Evolutionary conservation across 2,797 vertebrate genomes (phyloP).

Genomic region (Lagocephalus sceleratus): DNA sequence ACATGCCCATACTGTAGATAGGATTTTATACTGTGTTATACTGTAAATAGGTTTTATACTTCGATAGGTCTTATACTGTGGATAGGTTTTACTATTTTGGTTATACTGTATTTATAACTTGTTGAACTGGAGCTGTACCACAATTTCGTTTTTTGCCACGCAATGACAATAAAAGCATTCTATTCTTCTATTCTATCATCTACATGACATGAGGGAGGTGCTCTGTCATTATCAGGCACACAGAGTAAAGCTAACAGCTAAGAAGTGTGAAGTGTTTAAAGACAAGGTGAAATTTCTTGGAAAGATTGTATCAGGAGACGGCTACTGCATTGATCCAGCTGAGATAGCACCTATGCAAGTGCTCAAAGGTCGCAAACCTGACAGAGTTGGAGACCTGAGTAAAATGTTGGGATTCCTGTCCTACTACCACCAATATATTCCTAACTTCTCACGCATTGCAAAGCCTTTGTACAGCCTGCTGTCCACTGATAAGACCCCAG

Average conservation of each 20-base stretch:
- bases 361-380: neutral
- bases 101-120: no score
- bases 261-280: conserved; percentile 1
- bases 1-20: no score
- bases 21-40: no score
- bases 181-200: conserved; percentile 34
- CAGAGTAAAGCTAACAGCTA: neutral
- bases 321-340: neutral
- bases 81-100: no score
- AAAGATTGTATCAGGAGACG: neutral
- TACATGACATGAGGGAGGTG: conserved; percentile 6
- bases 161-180: no score
- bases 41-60: no score
- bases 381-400: neutral
- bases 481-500: neutral
- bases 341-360: neutral
- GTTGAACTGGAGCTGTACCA: no score
- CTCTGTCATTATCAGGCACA: conserved; percentile 1
- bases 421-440: neutral
- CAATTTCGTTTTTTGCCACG: no score
- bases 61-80: no score
- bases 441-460: neutral
- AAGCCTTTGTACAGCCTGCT: neutral
- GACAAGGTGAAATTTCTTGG: neutral
- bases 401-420: neutral